These are phyloP conservation scores for Clytia hemisphaerica DNA, from an alignment of 30 jellyfish, hydroid and myxozoan species.

Conservation along the genomic window DNA sequence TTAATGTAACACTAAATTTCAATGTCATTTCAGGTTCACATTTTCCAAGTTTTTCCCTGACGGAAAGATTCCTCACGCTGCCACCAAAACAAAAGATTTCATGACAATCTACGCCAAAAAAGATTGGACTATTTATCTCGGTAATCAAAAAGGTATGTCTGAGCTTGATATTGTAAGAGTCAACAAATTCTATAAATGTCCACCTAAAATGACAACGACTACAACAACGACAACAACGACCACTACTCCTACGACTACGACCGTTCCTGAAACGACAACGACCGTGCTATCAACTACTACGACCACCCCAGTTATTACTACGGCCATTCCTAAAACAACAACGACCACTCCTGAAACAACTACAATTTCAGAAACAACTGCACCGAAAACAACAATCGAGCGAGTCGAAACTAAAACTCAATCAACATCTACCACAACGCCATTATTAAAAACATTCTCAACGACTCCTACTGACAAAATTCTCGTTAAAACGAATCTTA, in stretches of 20 bases:
- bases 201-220: background rate
- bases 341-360: background rate
- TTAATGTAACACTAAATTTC: no score
- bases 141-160: background rate
- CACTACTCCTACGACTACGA: background rate
- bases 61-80: background rate
- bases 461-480: no score
- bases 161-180: background rate
- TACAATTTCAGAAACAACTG: background rate
- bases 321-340: background rate
- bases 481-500: no score
- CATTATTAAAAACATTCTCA: no score
- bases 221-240: background rate
- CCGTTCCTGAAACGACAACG: background rate
- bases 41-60: background rate
- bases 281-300: background rate
- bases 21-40: background rate
- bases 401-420: no score
- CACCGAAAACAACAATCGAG: background rate
- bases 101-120: slow-evolving; percentile 7
- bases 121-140: background rate
- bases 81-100: background rate
- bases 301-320: background rate
- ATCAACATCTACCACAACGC: no score
- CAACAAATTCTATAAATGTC: background rate